These are phyloP conservation scores for Chiroxiphia lanceolata DNA, from an alignment of 2,797 vertebrate genomes.

Conservation along the genomic window DNA sequence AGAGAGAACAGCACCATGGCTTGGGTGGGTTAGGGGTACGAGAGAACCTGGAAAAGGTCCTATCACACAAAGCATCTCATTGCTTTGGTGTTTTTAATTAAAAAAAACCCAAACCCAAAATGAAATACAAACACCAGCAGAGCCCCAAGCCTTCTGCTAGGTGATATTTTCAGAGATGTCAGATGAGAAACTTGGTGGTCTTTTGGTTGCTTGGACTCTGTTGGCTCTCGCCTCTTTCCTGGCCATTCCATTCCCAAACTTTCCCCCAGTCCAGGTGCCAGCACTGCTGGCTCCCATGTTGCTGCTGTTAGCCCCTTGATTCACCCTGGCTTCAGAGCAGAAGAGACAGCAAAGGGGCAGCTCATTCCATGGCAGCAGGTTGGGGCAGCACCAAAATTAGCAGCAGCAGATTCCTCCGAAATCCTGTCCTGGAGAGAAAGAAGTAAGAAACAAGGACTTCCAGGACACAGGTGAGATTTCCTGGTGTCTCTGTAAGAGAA, in stretches of 20 bases:
- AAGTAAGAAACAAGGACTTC: background rate
- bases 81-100: background rate
- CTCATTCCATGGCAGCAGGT: accelerated
- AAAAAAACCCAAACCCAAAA: background rate
- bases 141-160: background rate
- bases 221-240: background rate
- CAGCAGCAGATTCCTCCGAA: background rate
- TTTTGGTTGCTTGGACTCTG: background rate
- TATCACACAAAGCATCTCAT: background rate
- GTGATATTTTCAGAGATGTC: background rate
- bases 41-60: background rate
- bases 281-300: background rate
- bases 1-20: background rate
- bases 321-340: background rate
- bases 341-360: background rate
- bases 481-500: background rate
- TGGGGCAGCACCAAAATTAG: background rate
- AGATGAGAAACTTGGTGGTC: background rate
- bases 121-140: background rate
- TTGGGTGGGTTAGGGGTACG: background rate
- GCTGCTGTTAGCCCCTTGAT: accelerated
- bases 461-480: background rate
- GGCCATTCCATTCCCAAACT: background rate
- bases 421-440: background rate
- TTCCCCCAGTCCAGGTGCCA: background rate